Base-by-base conservation (phyloP, 1,140 invertebrate species). In the Aphis craccivora region DNA sequence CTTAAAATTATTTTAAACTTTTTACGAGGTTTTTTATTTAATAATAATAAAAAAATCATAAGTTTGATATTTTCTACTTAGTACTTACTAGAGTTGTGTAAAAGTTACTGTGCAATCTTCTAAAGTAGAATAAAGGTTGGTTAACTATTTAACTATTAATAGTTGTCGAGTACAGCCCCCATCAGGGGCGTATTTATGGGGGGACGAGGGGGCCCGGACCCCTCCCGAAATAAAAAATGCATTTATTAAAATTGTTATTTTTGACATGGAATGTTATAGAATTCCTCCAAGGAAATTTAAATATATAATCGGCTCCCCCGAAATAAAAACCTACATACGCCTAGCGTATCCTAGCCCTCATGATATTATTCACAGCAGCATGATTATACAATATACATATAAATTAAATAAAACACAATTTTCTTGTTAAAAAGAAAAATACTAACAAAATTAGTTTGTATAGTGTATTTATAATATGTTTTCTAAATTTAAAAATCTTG, bases 81-180 rank as follows among this genome's bases (percentile, higher is more conserved):
- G 35, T 84, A 84, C 18, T 40, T 45, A 90, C 90, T 45, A 5
- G 90, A 76, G 90, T 92, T 92, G 67, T 92, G n/a, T 37, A 91
- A 51, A 67, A 40, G 90, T 53, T 20, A 45, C 18, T 43, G 6
- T 76, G 1, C 14, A 51, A 81, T 14, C 37, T 40, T 83, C n/a
- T 76, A 92, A 92, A 35, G 67, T 53, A 25, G 67, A 81, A 51
- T 6, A 22, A 76, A 4, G 45, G 35, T 92, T 81, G 25, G 45
- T 43, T 76, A 45, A 81, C 67, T 92, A 92, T 91, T 43, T 76
- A 45, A 81, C 67, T 92, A 92, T 91, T 51, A 48, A 91, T 91
- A 91, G 76, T 91, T 18, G 37, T 2, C 20, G 55, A 67, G 37
- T 88, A 88, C 45, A 88, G n/a, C 30, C 18, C 48, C 8, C 51